These are phyloP conservation scores for Teleiodes luculella DNA, from an alignment of 2,888 invertebrate species.

Conservation along the genomic window DNA sequence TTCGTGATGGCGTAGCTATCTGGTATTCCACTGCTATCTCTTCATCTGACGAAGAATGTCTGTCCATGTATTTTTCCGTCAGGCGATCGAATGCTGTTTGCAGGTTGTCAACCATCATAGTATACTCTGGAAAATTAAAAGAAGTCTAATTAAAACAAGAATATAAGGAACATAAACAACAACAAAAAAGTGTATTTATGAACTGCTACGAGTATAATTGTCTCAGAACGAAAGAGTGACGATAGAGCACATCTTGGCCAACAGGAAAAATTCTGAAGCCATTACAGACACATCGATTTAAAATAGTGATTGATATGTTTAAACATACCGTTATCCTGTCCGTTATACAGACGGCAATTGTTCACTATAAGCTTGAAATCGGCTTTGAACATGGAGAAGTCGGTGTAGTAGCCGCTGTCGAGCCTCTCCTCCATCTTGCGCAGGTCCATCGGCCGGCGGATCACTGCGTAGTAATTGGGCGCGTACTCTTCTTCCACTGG, in stretches of 20 bases:
- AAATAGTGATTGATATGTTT: background rate
- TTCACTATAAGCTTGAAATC: conserved; percentile 96
- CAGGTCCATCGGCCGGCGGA: conserved; percentile 91
- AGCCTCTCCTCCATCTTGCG: conserved; percentile 92
- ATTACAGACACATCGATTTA: no score
- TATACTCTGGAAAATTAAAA: conserved; percentile 83
- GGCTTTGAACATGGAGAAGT: conserved; percentile 87
- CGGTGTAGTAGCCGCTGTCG: conserved; percentile 88
- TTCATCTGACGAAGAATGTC: conserved; percentile 88
- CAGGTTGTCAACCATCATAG: conserved; percentile 91
- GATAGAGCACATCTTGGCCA: no score
- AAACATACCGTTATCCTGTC: conserved; percentile 92
- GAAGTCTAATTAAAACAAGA: no score
- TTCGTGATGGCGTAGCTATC: conserved; percentile 67
- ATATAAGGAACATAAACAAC: no score
- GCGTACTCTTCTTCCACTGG: conserved; percentile 96
- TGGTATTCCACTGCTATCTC: conserved; percentile 84
- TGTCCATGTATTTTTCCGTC: conserved; percentile 89
- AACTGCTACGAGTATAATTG: no score
- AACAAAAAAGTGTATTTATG: no score
- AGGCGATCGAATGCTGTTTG: conserved; percentile 89
- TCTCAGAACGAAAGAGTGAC: no score
- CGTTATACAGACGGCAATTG: conserved; percentile 95
- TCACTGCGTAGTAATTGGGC: conserved; percentile 88
- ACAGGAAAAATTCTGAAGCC: no score